Percentiles rank a stretch among this genome's conserved stretches.
These are phyloP conservation scores for Columba janthina DNA, from an alignment of 2,113 vertebrate species.

Conservation along the genomic window DNA sequence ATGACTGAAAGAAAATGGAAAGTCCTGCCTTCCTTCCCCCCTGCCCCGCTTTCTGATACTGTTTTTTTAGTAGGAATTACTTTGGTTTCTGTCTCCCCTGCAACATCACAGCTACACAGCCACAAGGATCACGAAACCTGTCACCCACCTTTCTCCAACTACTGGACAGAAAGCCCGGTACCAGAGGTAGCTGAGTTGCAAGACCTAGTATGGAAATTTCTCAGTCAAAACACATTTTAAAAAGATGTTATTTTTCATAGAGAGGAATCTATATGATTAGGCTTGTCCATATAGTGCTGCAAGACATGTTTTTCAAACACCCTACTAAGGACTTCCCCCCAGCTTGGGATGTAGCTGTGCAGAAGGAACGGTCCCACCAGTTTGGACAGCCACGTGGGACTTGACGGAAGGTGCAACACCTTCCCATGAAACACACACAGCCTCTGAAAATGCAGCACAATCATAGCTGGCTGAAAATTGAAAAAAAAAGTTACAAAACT, in stretches of 20 bases:
- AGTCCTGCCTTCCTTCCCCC: background rate
- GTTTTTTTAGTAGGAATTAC: background rate
- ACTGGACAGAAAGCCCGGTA: background rate
- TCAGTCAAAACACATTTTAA: background rate
- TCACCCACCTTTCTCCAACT: background rate
- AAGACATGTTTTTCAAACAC: background rate
- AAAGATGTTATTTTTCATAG: background rate
- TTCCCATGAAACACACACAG: background rate
- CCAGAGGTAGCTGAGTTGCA: background rate
- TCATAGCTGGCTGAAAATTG: background rate
- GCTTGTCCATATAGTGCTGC: background rate
- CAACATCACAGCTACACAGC: background rate
- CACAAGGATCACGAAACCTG: background rate
- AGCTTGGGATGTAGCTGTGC: background rate
- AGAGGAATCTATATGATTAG: background rate
- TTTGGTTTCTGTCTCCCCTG: background rate
- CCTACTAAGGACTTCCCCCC: background rate
- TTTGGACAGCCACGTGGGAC: background rate
- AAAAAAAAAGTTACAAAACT: background rate
- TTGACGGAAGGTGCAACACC: background rate
- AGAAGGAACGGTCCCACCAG: background rate
- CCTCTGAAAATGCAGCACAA: background rate
- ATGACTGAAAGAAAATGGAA: background rate
- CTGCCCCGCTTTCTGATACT: background rate
- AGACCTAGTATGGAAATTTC: background rate